A percentile compares a stretch with the other conserved stretches of the same genome.
phyloP scores from a whole-genome alignment of 1,140 invertebrate species.

The Platyscapa corneri region DNA sequence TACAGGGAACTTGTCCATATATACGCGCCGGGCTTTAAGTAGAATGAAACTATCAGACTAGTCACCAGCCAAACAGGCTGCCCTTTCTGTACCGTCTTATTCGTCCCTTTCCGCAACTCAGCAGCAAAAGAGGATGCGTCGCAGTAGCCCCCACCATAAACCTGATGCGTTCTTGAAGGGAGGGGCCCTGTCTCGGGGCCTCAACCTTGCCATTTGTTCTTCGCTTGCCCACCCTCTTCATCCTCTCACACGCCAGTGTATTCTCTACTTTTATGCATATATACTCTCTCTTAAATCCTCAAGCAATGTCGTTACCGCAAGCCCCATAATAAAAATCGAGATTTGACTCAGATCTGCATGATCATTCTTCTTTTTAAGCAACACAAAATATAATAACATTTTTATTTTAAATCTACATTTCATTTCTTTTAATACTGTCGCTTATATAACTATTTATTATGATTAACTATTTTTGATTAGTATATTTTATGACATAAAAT shows the following conservation, averaged over 20 bases:
- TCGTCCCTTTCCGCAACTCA: slow-evolving; percentile 10
- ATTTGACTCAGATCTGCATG: neutral
- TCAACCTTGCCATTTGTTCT: slow-evolving; percentile 22
- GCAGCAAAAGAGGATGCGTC: slow-evolving; percentile 1
- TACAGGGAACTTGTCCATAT: too few relatives aligned
- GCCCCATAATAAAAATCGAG: neutral
- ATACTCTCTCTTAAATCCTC: neutral
- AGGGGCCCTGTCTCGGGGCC: slow-evolving; percentile 59
- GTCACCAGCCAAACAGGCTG: slow-evolving; percentile 19
- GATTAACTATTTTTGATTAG: too few relatives aligned
- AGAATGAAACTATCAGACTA: slow-evolving; percentile 47
- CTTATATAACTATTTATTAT: too few relatives aligned
- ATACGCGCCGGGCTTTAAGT: slow-evolving; percentile 40
- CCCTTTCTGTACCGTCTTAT: slow-evolving; percentile 23
- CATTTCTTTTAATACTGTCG: too few relatives aligned
- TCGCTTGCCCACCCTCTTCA: neutral
- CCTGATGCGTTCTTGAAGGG: too few relatives aligned
- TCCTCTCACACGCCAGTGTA: neutral
- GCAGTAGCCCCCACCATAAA: neutral
- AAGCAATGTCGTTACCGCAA: slow-evolving; percentile 3
- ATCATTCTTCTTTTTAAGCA: neutral
- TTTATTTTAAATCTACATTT: neutral
- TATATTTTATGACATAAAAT: too few relatives aligned
- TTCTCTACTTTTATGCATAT: neutral
- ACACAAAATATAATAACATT: neutral